Base-by-base conservation (phyloP, 1,140 invertebrate genomes). In the Alviniconcha marisindica region DNA sequence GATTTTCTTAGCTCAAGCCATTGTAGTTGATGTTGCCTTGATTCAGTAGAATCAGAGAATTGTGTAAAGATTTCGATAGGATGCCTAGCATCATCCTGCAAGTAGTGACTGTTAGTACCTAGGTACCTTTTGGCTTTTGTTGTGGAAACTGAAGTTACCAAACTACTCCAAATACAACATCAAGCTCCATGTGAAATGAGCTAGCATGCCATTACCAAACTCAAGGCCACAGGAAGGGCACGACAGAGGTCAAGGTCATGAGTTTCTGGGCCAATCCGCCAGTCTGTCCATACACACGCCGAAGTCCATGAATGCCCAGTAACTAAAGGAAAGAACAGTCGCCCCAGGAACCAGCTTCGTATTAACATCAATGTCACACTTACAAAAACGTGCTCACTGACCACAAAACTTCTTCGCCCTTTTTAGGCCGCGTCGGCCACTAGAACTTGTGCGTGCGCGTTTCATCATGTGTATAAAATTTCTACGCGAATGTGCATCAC, bases 401-500 rank as follows among this genome's bases (percentile, higher is more conserved):
- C 33, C 38, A 60, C 28, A 40, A 56, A 69, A n/a, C 48, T 48
- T 51, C 71, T 38, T 38, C 24, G 60, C 44, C 77, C 38, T 31
- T 28, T 79, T 28, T 79, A 0, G 44, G 24, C 69, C n/a, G 0
- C n/a, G 38, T 54, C 48, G 44, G 33, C 66, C 38, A 71, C 42
- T 51, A 18, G 60, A 24, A 56, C 31, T 42, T 60, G 33, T 77
- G 74, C 77, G 24, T 84, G 31, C 38, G 56, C 56, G 33, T 84
- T 63, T 78, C 69, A 83, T 74, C 60, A 69, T 44, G 38, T 84
- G 38, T 82, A 42, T 77, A 76, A 76, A 51, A 54, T 77, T 56
- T 73, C 63, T 84, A 33, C 60, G 73, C 78, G 48, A 76, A 73
- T 42, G 54, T 81, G 73, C 73, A 81, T 83, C 44, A 83, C 33